phyloP scores from a whole-genome alignment of 2,113 vertebrate species.

The Quiscalus mexicanus region DNA sequence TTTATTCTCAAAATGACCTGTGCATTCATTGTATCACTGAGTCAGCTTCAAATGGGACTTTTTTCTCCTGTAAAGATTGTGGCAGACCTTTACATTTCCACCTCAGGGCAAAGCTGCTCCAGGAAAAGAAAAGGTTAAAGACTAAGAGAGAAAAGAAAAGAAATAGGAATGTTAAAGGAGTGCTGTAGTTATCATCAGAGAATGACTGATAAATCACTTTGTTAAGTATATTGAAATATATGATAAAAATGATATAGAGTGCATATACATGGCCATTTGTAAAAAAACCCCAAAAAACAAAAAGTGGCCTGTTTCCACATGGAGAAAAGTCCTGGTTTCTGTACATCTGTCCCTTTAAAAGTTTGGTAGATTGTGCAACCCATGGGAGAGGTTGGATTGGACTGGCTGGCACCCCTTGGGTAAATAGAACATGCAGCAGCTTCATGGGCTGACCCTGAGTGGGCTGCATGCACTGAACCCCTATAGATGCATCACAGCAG shows the following conservation, averaged over 20 bases:
- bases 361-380: background rate
- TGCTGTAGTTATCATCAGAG: background rate
- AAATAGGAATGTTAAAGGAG: background rate
- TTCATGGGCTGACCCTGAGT: background rate
- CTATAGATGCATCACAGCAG: background rate
- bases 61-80: background rate
- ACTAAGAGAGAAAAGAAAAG: background rate
- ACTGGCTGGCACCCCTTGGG: background rate
- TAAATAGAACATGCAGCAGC: background rate
- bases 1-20: constrained; percentile 8
- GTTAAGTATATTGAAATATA: background rate
- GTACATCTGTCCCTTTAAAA: background rate
- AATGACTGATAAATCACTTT: background rate
- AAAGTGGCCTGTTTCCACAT: background rate
- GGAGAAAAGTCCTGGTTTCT: background rate
- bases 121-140: background rate
- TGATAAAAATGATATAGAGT: background rate
- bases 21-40: background rate
- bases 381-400: background rate
- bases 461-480: background rate
- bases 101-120: background rate
- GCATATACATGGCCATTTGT: background rate
- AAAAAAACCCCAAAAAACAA: background rate
- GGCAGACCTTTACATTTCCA: background rate
- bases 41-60: constrained; percentile 16